Base-by-base conservation (phyloP, 2,797 vertebrate genomes). In the Typhlichthys eigenmanni region DNA sequence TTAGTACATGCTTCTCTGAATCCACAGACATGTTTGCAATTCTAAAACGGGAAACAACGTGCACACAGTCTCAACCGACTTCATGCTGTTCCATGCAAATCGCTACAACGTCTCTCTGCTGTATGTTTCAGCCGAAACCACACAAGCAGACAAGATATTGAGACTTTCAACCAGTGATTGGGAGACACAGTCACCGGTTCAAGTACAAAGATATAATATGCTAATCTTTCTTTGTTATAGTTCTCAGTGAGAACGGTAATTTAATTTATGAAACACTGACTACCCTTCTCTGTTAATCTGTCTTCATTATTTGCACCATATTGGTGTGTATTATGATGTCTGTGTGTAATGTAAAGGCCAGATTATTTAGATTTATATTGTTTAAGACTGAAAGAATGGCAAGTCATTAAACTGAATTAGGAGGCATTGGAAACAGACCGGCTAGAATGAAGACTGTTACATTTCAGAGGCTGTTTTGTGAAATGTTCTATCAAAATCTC, bases 171-270 rank as follows among this genome's bases (percentile, higher is more conserved):
- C 24, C 24, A 24, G 32, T 60, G 55, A 68, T 11, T 61, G 54
- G 57, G 60, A 34, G 55, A 5, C 47, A 5, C 47, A 24, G 24
- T 24, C 24, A 45, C 64, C 7, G 69, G 38, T 60, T 47, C 38
- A 70, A 48, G 14, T 72, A 29, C 47, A 58, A 54, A 59, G 24
- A 24, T 2, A 59, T 14, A 53, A 53, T 63, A 49, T 50, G 16
- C 43, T 7, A 67, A 79, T 81, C 49, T 69, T 59, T 74, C 60
- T 83, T 81, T 49, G 56, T 64, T 81, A 76, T 73, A 78, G 90
- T 91, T 92, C 91, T 92, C 91, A 86, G 79, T 92, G 91, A 92
- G 92, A 92, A 91, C 83, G 75, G 24, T 69, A 60, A 61, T 73
- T 79, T 86, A 43, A 14, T 65, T 75, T 80, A 69, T 55, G 62